Evolutionary conservation across 2,113 vertebrate species (phyloP).

Genomic region (Alosa alosa): DNA sequence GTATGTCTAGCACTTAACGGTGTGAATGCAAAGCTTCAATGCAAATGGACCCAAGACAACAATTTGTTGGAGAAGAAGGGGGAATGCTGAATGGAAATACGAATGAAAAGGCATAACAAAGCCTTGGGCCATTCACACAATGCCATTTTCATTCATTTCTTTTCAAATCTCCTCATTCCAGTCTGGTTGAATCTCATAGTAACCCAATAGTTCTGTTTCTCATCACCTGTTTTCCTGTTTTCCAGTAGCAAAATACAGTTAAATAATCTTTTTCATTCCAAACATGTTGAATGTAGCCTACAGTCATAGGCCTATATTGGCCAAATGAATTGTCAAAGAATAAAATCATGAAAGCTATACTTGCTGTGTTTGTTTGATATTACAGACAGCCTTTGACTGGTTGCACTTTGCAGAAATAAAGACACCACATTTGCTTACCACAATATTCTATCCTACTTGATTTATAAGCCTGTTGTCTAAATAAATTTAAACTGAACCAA

Average conservation of each 20-base stretch:
- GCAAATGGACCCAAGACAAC: constrained; percentile 1
- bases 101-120: not conserved
- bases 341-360: too few relatives aligned
- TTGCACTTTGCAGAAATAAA: too few relatives aligned
- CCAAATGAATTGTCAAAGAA: not conserved
- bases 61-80: not conserved
- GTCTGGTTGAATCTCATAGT: not conserved
- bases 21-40: not conserved
- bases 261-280: not conserved
- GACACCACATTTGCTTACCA: too few relatives aligned
- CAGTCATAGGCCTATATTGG: not conserved
- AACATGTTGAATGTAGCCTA: not conserved
- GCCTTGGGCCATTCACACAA: not conserved
- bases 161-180: not conserved
- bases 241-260: not conserved
- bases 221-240: not conserved
- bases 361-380: too few relatives aligned
- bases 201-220: not conserved
- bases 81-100: not conserved
- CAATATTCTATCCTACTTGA: too few relatives aligned
- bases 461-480: too few relatives aligned
- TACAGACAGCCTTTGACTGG: too few relatives aligned
- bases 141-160: not conserved
- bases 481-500: too few relatives aligned
- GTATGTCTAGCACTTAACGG: not conserved